A percentile compares a stretch with the other conserved stretches of the same genome.
phyloP scores from a whole-genome alignment of 2,113 vertebrate species.

The Aspidoscelis tigris region DNA sequence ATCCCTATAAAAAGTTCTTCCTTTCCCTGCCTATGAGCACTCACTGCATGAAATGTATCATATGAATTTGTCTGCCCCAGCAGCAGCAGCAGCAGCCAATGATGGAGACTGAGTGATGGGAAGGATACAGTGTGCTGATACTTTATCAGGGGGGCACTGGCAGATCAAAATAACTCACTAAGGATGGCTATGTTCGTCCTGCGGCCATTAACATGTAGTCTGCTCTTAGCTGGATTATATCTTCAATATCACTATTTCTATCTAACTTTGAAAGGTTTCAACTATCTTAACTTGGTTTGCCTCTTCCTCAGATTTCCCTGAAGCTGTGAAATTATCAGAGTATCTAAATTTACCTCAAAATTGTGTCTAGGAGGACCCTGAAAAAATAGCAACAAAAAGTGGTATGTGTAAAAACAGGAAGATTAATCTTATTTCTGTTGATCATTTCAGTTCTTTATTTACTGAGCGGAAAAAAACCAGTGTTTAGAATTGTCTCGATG shows the following conservation, averaged over 20 bases:
- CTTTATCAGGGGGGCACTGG: not conserved
- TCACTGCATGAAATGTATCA: not conserved
- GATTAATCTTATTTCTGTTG: not conserved
- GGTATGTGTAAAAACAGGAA: not conserved
- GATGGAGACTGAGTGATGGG: not conserved
- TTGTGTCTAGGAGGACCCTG: not conserved
- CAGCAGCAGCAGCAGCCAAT: not conserved
- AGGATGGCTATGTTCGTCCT: not conserved
- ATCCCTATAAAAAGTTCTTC: not conserved
- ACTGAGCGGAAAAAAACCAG: not conserved
- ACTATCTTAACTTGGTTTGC: not conserved
- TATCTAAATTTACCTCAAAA: not conserved
- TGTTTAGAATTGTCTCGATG: slow-evolving; percentile 1
- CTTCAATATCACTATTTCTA: not conserved
- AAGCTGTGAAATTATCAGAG: not conserved
- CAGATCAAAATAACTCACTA: not conserved
- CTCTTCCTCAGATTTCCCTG: not conserved
- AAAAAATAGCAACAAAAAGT: not conserved
- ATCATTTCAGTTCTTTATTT: not conserved
- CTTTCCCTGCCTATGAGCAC: not conserved
- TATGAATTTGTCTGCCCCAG: not conserved
- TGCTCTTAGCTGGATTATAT: not conserved
- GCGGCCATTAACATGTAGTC: not conserved
- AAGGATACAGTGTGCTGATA: not conserved
- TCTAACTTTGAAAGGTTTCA: not conserved